Evolutionary conservation across 2,113 vertebrate genomes (phyloP).

Genomic region (Anseranas semipalmata): DNA sequence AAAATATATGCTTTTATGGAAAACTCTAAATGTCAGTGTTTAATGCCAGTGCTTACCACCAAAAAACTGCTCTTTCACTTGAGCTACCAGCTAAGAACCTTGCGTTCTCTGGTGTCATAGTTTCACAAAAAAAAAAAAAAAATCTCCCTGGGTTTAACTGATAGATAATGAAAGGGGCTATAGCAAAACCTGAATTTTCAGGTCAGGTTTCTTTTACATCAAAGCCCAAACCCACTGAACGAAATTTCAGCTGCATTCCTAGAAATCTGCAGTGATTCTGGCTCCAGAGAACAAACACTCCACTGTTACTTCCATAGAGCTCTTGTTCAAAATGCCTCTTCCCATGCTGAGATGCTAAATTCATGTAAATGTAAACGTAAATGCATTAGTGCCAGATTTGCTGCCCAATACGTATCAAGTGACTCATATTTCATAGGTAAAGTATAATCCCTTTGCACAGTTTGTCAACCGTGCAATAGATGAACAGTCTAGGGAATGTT

Average conservation of each 20-base stretch:
- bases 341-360: slow-evolving; percentile 29
- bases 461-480: background rate
- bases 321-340: slow-evolving; percentile 18
- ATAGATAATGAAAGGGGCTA: slow-evolving; percentile 22
- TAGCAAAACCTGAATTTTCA: slow-evolving; percentile 46
- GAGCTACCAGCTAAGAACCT: background rate
- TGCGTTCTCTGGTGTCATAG: slow-evolving; percentile 9
- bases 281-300: slow-evolving; percentile 41
- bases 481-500: background rate
- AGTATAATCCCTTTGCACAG: background rate
- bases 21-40: background rate
- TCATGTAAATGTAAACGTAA: background rate
- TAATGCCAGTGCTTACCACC: background rate
- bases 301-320: slow-evolving; percentile 31
- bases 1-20: background rate
- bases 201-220: slow-evolving; percentile 42
- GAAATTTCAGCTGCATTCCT: slow-evolving; percentile 60
- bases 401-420: background rate
- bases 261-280: slow-evolving; percentile 50
- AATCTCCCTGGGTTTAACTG: background rate
- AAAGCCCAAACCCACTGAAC: slow-evolving; percentile 23
- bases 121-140: slow-evolving; percentile 16
- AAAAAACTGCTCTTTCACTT: slow-evolving; percentile 19
- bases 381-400: background rate
- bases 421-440: background rate